Evolutionary conservation across 2,888 invertebrate species (phyloP), one percentile per base, ranked within the genome.

Genomic region (Oxytorus armatus): DNA sequence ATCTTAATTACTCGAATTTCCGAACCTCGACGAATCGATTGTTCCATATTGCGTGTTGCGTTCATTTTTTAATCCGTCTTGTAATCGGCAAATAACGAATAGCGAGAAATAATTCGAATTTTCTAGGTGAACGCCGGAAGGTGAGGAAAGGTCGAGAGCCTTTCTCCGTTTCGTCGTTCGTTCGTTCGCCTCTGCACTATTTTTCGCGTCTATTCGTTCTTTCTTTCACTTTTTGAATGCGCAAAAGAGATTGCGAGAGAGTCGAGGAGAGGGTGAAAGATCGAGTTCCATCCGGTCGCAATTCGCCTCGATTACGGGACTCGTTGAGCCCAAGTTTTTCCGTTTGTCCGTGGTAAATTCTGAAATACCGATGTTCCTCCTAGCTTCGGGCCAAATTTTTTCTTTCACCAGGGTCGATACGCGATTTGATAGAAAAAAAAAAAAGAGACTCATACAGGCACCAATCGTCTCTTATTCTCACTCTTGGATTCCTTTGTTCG

Each of bases 231-330:
- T 55, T 29, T 73, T 23, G 65, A 53, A 63, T 44, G 42, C 7
- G 14, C 4, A 18, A 25, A 5, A 11, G 10, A 23, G 16, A 42
- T 2, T 5, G 42, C 4, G 63, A 23, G 21, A 25, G 65, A 16
- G 42, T 18, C 23, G 23, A 29, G 44, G 51, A 70, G 75, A 75
- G 79, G 51, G 70, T 42, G 69, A 75, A 57, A 75, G 36, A 42
- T 69, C 49, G 53, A 75, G 69, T 66, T 42, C 44, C 73, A 70
- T 77, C 65, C 47, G 53, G 39, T 63, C 69, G 57, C 68, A 61
- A 65, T 66, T 74, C 65, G 65, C 57, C 47, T 55, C 74, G 65
- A 74, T 74, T 74, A 74, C 33, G 65, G 18, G 65, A 44, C 44
- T 5, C 65, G 36, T 53, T 53, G 51, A 44, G 73, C 29, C n/a